Evolutionary conservation across 2,888 invertebrate genomes (phyloP), one percentile per base, ranked within the genome.

Genomic region (Orchesella flavescens): DNA sequence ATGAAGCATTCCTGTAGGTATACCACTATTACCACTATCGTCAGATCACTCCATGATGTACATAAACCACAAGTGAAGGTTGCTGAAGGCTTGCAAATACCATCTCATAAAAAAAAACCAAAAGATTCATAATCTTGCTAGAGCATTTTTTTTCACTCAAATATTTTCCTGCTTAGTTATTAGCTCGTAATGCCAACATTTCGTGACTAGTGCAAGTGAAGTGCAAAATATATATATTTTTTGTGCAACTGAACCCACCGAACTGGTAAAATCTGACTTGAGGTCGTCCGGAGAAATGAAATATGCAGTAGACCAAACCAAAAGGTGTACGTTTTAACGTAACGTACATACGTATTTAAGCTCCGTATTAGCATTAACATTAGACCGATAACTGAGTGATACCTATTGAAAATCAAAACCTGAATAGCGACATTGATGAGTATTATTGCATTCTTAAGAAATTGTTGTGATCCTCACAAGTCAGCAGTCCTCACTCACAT

Each of bases 191-290:
- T 21, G 23, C 24, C 21, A 2, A 21, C 53, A 55, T 68, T 73
- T 80, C 71, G 73, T 80, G 80, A 80, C 80, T 66, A 80, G 79
- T 80, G 73, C 72, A 80, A 80, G 34, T 72, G 73, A 80, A 80
- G 34, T 72, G 73, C 79, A 80, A 80, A 71, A 57, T 66, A 44
- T 44, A n/a, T n/a, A 59, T 59, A 59, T 72, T 72, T 71, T 57
- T 43, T 43, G 17, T 17, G 13, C 21, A 57, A 43, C 17, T 13
- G 19, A 57, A 55, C 57, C 34, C 2, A 57, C 59, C 57, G 43
- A 59, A 72, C 57, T 59, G 59, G 59, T 44, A 61, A 12, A 17
- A 19, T 57, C 34, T 34, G 34, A 34, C 34, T 34, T 34, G 34
- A 34, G 34, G 66, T 10, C 34, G 13, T 19, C 43, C 13, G 34